Evolutionary conservation across 1,140 invertebrate species (phyloP), one percentile per base, ranked within the genome.

Genomic region (Centruroides sculpturatus): DNA sequence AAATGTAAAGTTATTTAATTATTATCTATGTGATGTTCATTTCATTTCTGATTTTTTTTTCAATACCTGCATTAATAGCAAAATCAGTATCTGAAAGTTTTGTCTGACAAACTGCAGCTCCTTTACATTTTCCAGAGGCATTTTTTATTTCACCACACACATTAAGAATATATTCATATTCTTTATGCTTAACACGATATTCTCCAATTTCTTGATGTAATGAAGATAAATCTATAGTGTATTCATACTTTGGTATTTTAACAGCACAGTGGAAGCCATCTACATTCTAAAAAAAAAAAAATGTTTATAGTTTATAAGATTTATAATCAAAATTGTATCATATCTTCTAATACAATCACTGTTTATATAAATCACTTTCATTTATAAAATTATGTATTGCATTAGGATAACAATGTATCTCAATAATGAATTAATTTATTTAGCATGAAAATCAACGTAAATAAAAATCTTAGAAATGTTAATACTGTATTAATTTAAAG

Each of bases 111-210:
- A 70, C 66, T 34, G 70, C 71, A 23, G 69, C 66, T 53, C 71
- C 67, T 11, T 52, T 41, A 46, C 57, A 49, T 13, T 61, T 56
- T 64, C 69, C 70, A 34, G 59, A 47, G 12, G 60, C 64, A 46
- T 56, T 62, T n/a, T 63, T 66, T 6, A 75, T 61, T 11, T 65
- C 61, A 35, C 61, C 69, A 67, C 74, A 76, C 36, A 76, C 71
- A 67, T 74, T 75, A n/a, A 76, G 58, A 12, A 64, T 66, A 59
- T 73, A 76, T 34, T 68, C 67, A 63, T 72, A 73, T 8, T 64
- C 52, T 4, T 57, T 62, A 23, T 60, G 57, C 8, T 57, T 60
- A n/a, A 67, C 66, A 41, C 47, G 47, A 10, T 68, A 65, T 35
- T 66, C 69, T 51, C 59, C 60, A 2, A 59, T 47, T 41, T 63